Evolutionary conservation across 2,797 vertebrate species (phyloP), one percentile per base, ranked within the genome.

Genomic region (Moxostoma hubbsi): DNA sequence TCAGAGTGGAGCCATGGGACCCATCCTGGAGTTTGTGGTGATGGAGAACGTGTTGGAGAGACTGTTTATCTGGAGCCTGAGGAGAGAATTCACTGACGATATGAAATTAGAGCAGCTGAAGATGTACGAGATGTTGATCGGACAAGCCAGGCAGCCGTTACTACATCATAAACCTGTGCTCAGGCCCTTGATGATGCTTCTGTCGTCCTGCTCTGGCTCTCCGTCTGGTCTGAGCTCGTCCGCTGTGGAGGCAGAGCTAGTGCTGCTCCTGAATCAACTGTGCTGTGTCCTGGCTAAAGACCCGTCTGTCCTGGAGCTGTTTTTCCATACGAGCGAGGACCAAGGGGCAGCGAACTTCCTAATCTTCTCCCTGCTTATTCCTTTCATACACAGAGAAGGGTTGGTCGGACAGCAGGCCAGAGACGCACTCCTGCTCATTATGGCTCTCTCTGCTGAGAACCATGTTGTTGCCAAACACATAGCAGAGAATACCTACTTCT

Each of bases 31-130:
- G 91, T 98, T 98, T 36, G 98, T 99, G 79, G 96, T 99, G 81
- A 95, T 95, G 73, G 98, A 99, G 92, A 99, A 98, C 72, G 97
- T 99, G 84, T 98, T 99, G 97, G 97, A 99, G 85, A 96, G 97
- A 36, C 96, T 99, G 53, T 99, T 99, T n/a, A 93, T 99, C 55
- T 99, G 98, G 97, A 99, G 97, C 89, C 86, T 99, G 50, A 94
- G 97, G 6, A 86, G 96, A 36, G 95, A 98, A 84, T 99, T 98
- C 92, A 97, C 97, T 0, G 98, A 99, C 18, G 96, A 99, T 84
- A 98, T 97, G 86, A 99, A 99, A 85, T 91, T 98, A 0, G 98
- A 99, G 86, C 98, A 99, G 89, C 93, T 99, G 2, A 99, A 95
- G 92, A 98, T 98, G 95, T 98, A 98, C 3, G 96, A 99, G 90